Percentiles rank a stretch among this genome's conserved stretches.
Conservation (phyloP, 2,113 vertebrate genomes). For the Chionodraco myersi region DNA sequence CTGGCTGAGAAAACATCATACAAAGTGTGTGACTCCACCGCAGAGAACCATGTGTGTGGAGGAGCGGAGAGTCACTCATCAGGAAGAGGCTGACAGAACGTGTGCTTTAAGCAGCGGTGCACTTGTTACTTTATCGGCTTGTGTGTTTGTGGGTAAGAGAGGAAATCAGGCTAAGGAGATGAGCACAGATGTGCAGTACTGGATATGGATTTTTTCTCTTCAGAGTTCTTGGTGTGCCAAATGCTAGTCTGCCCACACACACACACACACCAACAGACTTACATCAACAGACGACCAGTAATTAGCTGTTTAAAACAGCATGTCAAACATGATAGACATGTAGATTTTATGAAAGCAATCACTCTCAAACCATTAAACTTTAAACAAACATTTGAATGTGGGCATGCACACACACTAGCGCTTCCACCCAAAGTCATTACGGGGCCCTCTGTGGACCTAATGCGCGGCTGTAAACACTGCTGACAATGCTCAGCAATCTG, state of each 20-base stretch:
- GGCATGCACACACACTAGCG: background rate
- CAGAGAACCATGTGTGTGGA: background rate
- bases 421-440: constrained; percentile 33
- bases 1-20: constrained; percentile 14
- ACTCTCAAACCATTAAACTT: constrained; percentile 24
- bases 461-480: constrained; percentile 51
- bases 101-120: background rate
- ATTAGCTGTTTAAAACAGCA: background rate
- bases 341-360: constrained; percentile 37
- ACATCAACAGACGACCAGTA: constrained; percentile 7
- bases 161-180: background rate
- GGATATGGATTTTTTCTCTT: background rate
- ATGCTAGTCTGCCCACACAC: constrained; percentile 14
- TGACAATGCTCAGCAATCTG: constrained; percentile 54
- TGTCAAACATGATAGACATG: constrained; percentile 22
- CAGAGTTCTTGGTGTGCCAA: background rate
- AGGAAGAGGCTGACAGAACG: background rate
- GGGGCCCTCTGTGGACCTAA: constrained; percentile 39
- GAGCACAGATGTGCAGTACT: constrained; percentile 27
- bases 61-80: background rate
- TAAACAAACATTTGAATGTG: constrained; percentile 33
- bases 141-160: background rate
- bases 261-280: background rate
- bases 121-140: constrained; percentile 1
- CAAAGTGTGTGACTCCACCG: constrained; percentile 12